Conservation (phyloP, 2,888 invertebrate genomes). For the Protophormia terraenovae region DNA sequence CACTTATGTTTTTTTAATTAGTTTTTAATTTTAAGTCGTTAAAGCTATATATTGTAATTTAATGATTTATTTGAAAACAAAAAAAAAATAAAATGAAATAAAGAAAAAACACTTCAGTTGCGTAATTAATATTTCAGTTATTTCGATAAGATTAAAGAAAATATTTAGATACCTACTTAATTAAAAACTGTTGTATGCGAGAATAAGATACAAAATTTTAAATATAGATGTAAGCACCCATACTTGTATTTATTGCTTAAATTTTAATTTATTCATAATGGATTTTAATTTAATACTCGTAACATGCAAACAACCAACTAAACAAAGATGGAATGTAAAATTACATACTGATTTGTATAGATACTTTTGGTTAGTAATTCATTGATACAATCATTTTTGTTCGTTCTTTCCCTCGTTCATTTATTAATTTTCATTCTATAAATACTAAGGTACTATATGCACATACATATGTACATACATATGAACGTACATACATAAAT, state of each 20-base stretch:
- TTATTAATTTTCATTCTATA: background rate
- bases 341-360: background rate
- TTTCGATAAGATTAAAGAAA: background rate
- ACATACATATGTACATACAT: background rate
- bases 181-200: background rate
- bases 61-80: background rate
- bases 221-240: background rate
- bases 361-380: background rate
- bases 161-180: too few relatives aligned
- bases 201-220: background rate
- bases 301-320: background rate
- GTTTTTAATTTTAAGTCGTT: background rate
- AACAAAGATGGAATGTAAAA: background rate
- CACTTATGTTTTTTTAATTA: background rate
- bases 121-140: background rate
- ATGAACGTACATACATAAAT: background rate
- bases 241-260: background rate
- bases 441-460: background rate
- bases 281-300: background rate
- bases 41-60: background rate
- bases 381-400: background rate
- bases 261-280: background rate
- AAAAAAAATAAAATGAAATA: too few relatives aligned
- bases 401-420: background rate
- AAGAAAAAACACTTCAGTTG: background rate